phyloP scores from a whole-genome alignment of 2,113 vertebrate genomes.

The Phaethornis superciliosus region DNA sequence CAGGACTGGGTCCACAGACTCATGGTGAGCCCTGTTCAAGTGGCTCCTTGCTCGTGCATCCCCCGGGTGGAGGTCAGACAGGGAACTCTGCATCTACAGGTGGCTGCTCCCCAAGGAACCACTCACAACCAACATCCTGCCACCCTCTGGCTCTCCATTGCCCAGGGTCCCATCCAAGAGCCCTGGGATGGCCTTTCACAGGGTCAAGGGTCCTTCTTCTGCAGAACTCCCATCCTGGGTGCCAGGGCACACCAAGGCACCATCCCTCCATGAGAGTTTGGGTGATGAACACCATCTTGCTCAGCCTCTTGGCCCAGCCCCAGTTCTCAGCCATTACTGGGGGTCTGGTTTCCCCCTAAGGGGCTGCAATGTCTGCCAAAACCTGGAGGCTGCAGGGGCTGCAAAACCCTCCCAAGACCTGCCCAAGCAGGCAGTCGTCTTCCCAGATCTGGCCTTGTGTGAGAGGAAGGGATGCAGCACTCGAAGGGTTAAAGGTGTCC shows the following conservation, averaged over 20 bases:
- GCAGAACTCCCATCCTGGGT: background rate
- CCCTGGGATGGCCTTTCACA: background rate
- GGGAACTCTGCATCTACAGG: background rate
- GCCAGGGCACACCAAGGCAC: background rate
- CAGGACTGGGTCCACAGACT: background rate
- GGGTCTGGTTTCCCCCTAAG: rapidly evolving
- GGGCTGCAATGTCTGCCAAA: background rate
- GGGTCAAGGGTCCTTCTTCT: background rate
- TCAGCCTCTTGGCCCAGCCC: background rate
- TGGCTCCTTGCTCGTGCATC: background rate
- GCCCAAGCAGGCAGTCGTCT: background rate
- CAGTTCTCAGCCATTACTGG: background rate
- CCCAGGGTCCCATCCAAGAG: background rate
- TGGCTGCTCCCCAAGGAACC: background rate
- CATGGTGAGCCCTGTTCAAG: background rate
- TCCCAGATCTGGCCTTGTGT: background rate
- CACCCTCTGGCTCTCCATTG: background rate
- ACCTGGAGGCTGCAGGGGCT: background rate
- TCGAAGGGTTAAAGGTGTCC: constrained; percentile 15
- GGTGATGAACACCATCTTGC: background rate
- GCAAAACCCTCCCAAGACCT: background rate
- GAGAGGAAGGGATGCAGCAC: rapidly evolving
- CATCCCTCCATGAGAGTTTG: background rate
- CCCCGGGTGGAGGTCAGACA: background rate
- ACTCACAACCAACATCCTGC: rapidly evolving